Evolutionary conservation across 2,888 invertebrate genomes (phyloP), one percentile per base, ranked within the genome.

Genomic region (Chalcosyrphus nemorum): DNA sequence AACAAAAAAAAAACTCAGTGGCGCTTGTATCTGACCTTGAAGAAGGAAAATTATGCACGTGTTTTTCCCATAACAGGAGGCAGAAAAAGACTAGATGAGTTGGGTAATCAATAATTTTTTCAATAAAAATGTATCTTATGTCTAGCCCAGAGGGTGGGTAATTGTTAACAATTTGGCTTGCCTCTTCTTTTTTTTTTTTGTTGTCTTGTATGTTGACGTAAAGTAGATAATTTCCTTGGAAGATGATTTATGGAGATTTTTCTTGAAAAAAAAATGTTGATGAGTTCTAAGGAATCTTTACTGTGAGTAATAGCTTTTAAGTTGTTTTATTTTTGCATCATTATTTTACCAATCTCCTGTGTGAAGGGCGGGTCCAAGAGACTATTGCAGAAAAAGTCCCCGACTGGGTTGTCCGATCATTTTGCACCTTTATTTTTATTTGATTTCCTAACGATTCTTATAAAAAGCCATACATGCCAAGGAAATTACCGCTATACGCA

Each of bases 1-100:
- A n/a, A n/a, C n/a, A n/a, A n/a, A n/a, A n/a, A n/a, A n/a, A n/a
- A n/a, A n/a, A n/a, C n/a, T n/a, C n/a, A n/a, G 15, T 54, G 54
- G 27, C 15, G 32, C 9, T 54, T 54, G 13, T 57, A 2, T 21
- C 21, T 32, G 21, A 63, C 52, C 66, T 38, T 66, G 38, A 38
- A 41, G 52, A 7, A 57, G 19, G n/a, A 57, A 11, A 17, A 19
- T 13, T 50, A 11, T 4, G 19, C 38, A 19, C 17, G 32, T 38
- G 19, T 57, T 35, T 19, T 35, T 54, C 27, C 21, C 6, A 6
- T 13, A 24, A 3, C 6, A n/a, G 21, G 4, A 11, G 6, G 5
- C 1, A 2, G n/a, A 50, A 7, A n/a, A 24, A 13, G 29, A 6
- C 19, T 57, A 38, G 56, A 57, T 21, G 35, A 56, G 17, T 35